Conservation (phyloP, 2,797 vertebrate species). For the Morelia viridis region DNA sequence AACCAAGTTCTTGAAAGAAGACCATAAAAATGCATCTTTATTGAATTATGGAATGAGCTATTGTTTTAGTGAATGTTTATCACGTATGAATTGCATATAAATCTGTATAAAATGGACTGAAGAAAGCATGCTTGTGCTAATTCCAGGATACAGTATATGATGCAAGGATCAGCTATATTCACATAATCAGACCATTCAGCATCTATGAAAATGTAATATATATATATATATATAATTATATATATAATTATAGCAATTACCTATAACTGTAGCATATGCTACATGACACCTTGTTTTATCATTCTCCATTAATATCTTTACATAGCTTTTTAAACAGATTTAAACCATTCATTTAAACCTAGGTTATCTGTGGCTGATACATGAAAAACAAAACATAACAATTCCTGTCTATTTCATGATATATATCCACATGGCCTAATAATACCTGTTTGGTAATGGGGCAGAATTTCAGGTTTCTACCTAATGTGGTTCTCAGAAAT, state of each 20-base stretch:
- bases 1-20: slow-evolving; percentile 25
- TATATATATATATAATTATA: not conserved
- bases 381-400: not conserved
- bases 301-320: not conserved
- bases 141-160: slow-evolving; percentile 38
- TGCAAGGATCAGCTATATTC: not conserved
- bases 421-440: not conserved
- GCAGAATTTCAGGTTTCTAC: not conserved
- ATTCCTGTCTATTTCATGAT: not conserved
- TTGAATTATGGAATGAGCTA: slow-evolving; percentile 1
- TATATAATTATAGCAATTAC: not conserved
- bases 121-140: slow-evolving; percentile 30
- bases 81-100: slow-evolving; percentile 13
- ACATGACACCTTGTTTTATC: not conserved
- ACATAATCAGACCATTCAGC: slow-evolving; percentile 18
- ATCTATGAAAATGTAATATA: slow-evolving; percentile 15
- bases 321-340: slow-evolving; percentile 1
- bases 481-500: not conserved
- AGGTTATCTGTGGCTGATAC: not conserved
- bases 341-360: not conserved
- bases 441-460: not conserved
- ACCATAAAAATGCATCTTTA: slow-evolving; percentile 18
- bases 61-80: slow-evolving; percentile 35
- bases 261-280: not conserved
- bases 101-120: slow-evolving; percentile 36